phyloP scores from a whole-genome alignment of 2,888 invertebrate genomes.

The Agriopis marginaria region DNA sequence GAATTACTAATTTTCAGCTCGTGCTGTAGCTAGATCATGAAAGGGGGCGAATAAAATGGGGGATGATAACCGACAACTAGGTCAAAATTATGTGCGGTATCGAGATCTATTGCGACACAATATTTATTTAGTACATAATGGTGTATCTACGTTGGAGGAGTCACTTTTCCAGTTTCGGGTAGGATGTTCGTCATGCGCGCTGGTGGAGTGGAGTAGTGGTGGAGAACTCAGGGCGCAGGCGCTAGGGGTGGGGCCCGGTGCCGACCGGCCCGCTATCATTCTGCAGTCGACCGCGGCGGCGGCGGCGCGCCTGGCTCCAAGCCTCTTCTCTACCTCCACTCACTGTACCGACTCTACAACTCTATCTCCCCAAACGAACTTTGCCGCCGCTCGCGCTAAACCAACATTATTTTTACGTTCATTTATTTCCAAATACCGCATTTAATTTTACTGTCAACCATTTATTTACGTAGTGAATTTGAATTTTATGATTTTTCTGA shows the following conservation, averaged over 20 bases:
- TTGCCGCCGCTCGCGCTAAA: conserved; percentile 76
- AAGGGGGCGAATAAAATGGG: conserved; percentile 53
- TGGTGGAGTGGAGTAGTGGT: conserved; percentile 44
- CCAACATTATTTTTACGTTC: conserved; percentile 66
- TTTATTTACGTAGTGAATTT: conserved; percentile 70
- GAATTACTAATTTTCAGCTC: background rate
- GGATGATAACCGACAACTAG: conserved; percentile 66
- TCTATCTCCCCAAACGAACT: conserved; percentile 56
- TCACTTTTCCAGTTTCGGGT: conserved; percentile 85
- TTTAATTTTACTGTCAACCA: conserved; percentile 55
- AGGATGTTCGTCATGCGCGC: conserved; percentile 84
- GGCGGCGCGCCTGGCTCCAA: conserved; percentile 68
- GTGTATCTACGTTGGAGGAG: conserved; percentile 84
- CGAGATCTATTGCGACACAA: conserved; percentile 76
- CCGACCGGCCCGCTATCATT: conserved; percentile 79
- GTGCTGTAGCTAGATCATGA: conserved; percentile 16
- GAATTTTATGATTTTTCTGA: conserved; percentile 58
- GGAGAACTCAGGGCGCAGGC: conserved; percentile 67
- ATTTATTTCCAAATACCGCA: conserved; percentile 60
- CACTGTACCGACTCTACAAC: conserved; percentile 57
- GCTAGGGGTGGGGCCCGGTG: conserved; percentile 81
- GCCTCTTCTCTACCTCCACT: conserved; percentile 60
- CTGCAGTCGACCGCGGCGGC: conserved; percentile 81
- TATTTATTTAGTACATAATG: conserved; percentile 85
- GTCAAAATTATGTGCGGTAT: conserved; percentile 73